These are phyloP conservation scores for Agrotis clavis DNA, from an alignment of 2,888 invertebrate genomes.

Conservation along the genomic window DNA sequence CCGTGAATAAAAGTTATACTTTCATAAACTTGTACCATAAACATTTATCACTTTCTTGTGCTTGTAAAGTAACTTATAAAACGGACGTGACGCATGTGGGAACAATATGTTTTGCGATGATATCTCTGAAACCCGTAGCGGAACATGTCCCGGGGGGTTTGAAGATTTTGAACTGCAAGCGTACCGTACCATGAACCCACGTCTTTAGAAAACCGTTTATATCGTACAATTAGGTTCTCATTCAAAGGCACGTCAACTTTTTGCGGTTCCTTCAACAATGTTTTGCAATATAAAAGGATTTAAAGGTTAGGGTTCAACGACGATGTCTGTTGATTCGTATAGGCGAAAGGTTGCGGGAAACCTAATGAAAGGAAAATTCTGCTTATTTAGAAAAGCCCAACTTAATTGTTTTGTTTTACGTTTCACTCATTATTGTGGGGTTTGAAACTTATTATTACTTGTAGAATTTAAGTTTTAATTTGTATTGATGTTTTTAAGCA, in stretches of 20 bases:
- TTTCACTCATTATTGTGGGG: conserved; percentile 33
- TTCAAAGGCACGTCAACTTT: conserved; percentile 35
- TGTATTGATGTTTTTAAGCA: background rate
- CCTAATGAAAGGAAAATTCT: conserved; percentile 39
- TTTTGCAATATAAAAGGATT: conserved; percentile 35
- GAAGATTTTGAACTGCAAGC: conserved; percentile 18
- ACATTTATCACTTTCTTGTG: conserved; percentile 40
- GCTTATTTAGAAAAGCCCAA: conserved; percentile 42
- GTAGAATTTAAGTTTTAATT: background rate
- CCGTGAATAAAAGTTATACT: conserved; percentile 30
- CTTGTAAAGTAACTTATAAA: conserved; percentile 42
- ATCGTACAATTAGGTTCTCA: conserved; percentile 36
- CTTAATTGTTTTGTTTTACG: conserved; percentile 32
- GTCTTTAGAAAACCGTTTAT: conserved; percentile 32
- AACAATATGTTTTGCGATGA: conserved; percentile 8
- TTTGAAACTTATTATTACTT: conserved; percentile 13
- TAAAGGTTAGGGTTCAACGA: conserved; percentile 20
- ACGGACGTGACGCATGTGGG: conserved; percentile 16
- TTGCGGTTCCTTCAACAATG: conserved; percentile 25
- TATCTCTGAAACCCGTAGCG: conserved; percentile 29
- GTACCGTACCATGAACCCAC: conserved; percentile 17
- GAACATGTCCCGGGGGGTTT: conserved; percentile 27
- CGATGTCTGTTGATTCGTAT: conserved; percentile 30
- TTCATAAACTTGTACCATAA: conserved; percentile 38
- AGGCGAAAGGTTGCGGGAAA: conserved; percentile 32